These are phyloP conservation scores for Hirtodrosophila cameraria DNA, from an alignment of 2,888 invertebrate species.

Conservation along the genomic window DNA sequence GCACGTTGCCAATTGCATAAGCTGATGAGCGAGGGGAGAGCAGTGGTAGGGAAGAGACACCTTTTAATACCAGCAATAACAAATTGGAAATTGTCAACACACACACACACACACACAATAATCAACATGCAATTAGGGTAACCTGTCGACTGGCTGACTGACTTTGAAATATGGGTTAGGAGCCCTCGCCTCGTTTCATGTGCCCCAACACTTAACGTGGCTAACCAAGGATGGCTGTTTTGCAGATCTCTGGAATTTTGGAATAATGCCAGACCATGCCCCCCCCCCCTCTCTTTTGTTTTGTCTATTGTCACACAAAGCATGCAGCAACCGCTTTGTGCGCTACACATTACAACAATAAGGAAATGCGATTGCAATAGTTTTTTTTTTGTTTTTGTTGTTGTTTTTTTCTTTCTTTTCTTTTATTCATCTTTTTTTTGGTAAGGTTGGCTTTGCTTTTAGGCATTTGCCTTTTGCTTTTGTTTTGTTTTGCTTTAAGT, in stretches of 20 bases:
- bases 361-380: slow-evolving; percentile 69
- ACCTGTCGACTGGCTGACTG: slow-evolving; percentile 70
- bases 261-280: slow-evolving; percentile 16
- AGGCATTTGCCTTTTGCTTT: slow-evolving; percentile 29
- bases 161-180: slow-evolving; percentile 78
- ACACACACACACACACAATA: slow-evolving; percentile 35
- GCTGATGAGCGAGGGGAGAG: slow-evolving; percentile 14
- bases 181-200: slow-evolving; percentile 34
- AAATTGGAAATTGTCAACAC: slow-evolving; percentile 75
- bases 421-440: slow-evolving; percentile 30
- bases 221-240: slow-evolving; percentile 14
- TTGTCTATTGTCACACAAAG: slow-evolving; percentile 40
- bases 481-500: slow-evolving; percentile 34
- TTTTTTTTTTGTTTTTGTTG: slow-evolving; percentile 26
- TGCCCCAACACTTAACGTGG: slow-evolving; percentile 20
- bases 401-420: slow-evolving; percentile 29
- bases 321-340: slow-evolving; percentile 32
- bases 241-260: slow-evolving; percentile 22
- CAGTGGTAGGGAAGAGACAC: slow-evolving; percentile 49
- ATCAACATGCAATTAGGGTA: slow-evolving; percentile 77
- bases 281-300: not conserved
- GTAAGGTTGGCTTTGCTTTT: slow-evolving; percentile 49
- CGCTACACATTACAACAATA: slow-evolving; percentile 48
- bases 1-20: slow-evolving; percentile 77
- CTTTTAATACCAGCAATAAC: slow-evolving; percentile 63